phyloP scores from a whole-genome alignment of 2,888 invertebrate genomes.

The Noctua janthina region DNA sequence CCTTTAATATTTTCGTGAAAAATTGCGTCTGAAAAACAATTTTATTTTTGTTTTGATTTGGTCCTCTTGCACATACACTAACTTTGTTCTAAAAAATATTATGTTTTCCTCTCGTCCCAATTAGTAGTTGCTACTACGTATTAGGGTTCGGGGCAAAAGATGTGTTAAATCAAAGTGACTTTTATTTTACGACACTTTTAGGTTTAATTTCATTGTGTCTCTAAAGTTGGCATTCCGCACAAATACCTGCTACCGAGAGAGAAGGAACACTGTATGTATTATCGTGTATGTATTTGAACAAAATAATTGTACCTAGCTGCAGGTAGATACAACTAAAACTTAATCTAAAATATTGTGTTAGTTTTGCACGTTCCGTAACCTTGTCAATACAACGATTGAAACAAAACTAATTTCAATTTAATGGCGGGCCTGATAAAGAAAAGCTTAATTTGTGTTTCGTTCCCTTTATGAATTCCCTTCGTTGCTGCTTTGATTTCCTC shows the following conservation, averaged over 20 bases:
- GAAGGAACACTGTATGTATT: neutral
- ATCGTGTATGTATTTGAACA: neutral
- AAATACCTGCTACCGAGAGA: neutral
- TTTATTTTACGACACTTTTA: constrained; percentile 10
- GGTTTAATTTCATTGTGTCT: neutral
- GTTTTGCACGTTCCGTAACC: too few species aligned
- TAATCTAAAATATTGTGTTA: too few species aligned
- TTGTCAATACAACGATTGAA: too few species aligned
- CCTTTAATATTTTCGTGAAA: constrained; percentile 29
- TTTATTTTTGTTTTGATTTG: constrained; percentile 37
- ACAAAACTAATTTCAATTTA: too few species aligned
- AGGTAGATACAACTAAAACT: too few species aligned
- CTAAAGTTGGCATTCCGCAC: neutral
- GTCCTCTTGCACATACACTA: constrained; percentile 41
- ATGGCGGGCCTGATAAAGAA: neutral
- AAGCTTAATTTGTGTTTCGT: neutral
- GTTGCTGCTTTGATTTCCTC: neutral
- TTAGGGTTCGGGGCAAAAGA: neutral
- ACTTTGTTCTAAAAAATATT: constrained; percentile 25
- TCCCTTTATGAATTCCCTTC: neutral
- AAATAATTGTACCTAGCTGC: too few species aligned
- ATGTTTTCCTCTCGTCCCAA: constrained; percentile 11
- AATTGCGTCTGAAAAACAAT: constrained; percentile 25
- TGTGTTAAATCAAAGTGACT: constrained; percentile 45
- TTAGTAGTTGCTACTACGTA: constrained; percentile 10